Evolutionary conservation across 2,113 vertebrate genomes (phyloP).

Genomic region (Ailurus styani): DNA sequence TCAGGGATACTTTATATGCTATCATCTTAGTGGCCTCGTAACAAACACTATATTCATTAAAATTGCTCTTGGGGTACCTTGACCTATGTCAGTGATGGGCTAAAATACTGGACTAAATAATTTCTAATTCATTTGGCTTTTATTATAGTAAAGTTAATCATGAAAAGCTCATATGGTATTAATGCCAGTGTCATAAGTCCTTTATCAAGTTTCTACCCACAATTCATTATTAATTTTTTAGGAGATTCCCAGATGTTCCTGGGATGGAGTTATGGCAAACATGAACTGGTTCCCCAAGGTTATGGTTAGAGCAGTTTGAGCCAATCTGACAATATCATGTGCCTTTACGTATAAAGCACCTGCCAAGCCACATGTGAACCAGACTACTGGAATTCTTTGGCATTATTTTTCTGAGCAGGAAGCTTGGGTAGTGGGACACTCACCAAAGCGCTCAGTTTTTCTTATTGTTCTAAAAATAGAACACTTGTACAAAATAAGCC

Average conservation of each 20-base stretch:
- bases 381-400: constrained; percentile 78
- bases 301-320: constrained; percentile 72
- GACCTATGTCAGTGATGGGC: constrained; percentile 51
- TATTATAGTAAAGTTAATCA: background rate
- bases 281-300: constrained; percentile 69
- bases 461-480: constrained; percentile 67
- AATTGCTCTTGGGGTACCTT: constrained; percentile 9
- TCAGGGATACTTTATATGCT: constrained; percentile 23
- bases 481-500: constrained; percentile 56
- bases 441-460: constrained; percentile 44
- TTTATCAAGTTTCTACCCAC: constrained; percentile 75
- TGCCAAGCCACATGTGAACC: constrained; percentile 76
- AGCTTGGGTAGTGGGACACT: constrained; percentile 54
- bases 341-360: constrained; percentile 76
- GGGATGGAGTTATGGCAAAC: constrained; percentile 75
- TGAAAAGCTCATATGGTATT: constrained; percentile 55
- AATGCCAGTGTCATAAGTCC: constrained; percentile 72
- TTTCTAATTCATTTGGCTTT: constrained; percentile 47
- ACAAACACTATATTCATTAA: constrained; percentile 21
- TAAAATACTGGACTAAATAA: constrained; percentile 60
- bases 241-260: constrained; percentile 71
- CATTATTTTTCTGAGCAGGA: constrained; percentile 63
- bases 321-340: constrained; percentile 70
- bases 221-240: constrained; percentile 76
- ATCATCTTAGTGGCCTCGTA: background rate